phyloP scores from a whole-genome alignment of 2,888 invertebrate species.

The Hirtodrosophila histrioides region DNA sequence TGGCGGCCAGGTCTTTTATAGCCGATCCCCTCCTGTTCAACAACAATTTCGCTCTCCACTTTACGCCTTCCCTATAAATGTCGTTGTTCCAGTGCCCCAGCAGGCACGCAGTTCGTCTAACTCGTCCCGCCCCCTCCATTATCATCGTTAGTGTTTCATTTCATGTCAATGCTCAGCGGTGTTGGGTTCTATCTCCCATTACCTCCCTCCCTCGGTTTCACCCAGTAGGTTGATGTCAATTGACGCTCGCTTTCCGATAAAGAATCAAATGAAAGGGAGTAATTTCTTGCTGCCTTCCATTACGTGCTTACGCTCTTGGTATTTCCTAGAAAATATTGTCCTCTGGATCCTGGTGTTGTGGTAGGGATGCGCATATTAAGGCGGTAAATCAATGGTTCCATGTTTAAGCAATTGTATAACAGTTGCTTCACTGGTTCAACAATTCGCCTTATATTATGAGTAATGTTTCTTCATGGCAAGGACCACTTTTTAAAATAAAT shows the following conservation, averaged over 20 bases:
- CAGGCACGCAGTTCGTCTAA: slow-evolving; percentile 21
- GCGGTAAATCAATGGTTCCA: not conserved
- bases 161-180: slow-evolving; percentile 57
- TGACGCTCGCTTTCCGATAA: slow-evolving; percentile 64
- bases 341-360: slow-evolving; percentile 36
- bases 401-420: not conserved
- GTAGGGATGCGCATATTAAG: slow-evolving; percentile 23
- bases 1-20: slow-evolving; percentile 71
- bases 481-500: too few relatives aligned
- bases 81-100: slow-evolving; percentile 3
- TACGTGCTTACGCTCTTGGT: slow-evolving; percentile 40
- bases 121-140: slow-evolving; percentile 28
- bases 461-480: too few relatives aligned
- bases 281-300: slow-evolving; percentile 48
- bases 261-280: slow-evolving; percentile 57
- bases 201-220: slow-evolving; percentile 11
- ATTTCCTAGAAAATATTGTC: slow-evolving; percentile 58
- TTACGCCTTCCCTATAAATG: slow-evolving; percentile 39
- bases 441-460: too few relatives aligned
- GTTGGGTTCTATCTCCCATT: not conserved
- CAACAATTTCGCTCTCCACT: slow-evolving; percentile 28
- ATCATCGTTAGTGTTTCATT: slow-evolving; percentile 60
- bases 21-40: slow-evolving; percentile 20
- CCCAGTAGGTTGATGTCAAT: slow-evolving; percentile 54
- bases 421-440: too few relatives aligned